Percentiles rank a stretch among this genome's conserved stretches.
These are phyloP conservation scores for Cabera pusaria DNA, from an alignment of 2,888 invertebrate genomes.

Conservation along the genomic window DNA sequence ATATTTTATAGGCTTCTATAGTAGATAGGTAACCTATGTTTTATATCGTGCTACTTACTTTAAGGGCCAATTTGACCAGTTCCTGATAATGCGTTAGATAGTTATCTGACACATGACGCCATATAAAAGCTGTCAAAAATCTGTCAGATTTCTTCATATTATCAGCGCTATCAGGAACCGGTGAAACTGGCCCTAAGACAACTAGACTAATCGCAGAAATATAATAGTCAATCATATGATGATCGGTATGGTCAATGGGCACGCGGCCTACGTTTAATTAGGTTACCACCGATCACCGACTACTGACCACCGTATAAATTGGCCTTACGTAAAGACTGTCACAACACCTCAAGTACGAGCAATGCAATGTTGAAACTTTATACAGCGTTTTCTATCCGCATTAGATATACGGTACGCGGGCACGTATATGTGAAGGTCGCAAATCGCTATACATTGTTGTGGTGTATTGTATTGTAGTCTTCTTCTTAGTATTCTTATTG, in stretches of 20 bases:
- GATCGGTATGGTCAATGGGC: constrained; percentile 22
- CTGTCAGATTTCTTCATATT: too few relatives aligned
- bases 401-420: constrained; percentile 30
- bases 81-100: too few relatives aligned
- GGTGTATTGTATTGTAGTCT: too few relatives aligned
- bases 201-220: constrained; percentile 6
- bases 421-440: constrained; percentile 47
- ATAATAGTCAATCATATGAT: constrained; percentile 19
- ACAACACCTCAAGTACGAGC: constrained; percentile 55
- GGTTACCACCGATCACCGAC: constrained; percentile 43
- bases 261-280: constrained; percentile 52
- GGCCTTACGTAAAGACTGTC: constrained; percentile 75
- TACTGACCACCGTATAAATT: constrained; percentile 40
- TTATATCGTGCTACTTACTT: too few relatives aligned
- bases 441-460: constrained; percentile 12
- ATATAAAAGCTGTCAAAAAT: too few relatives aligned
- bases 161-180: too few relatives aligned
- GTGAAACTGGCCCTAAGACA: too few relatives aligned
- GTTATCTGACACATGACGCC: too few relatives aligned
- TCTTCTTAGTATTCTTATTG: too few relatives aligned
- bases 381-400: constrained; percentile 47
- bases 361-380: constrained; percentile 58
- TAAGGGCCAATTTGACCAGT: too few relatives aligned
- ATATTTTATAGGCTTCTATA: too few relatives aligned
- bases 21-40: too few relatives aligned